phyloP scores from a whole-genome alignment of 2,797 vertebrate genomes.

The Chiloscyllium punctatum region DNA sequence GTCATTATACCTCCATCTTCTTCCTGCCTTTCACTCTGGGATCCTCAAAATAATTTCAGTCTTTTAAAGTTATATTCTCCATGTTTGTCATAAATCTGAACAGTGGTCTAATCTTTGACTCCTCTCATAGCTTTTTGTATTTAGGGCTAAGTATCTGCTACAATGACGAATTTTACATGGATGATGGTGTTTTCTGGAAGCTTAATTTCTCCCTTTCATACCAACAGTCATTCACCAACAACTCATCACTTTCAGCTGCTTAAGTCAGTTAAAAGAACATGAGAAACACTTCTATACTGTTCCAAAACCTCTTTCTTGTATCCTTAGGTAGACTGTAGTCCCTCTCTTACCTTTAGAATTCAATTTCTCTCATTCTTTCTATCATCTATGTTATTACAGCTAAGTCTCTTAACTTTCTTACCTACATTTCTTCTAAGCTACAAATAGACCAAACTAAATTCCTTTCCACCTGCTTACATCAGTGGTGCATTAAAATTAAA shows the following conservation, averaged over 20 bases:
- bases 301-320: background rate
- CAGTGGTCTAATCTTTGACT: background rate
- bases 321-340: background rate
- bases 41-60: conserved; percentile 5
- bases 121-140: background rate
- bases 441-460: background rate
- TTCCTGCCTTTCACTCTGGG: background rate
- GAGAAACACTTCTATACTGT: background rate
- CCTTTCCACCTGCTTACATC: background rate
- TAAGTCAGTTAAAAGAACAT: background rate
- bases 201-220: background rate
- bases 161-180: background rate
- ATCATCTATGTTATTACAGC: background rate
- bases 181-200: background rate
- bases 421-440: background rate
- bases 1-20: background rate
- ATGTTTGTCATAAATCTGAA: background rate
- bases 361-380: background rate
- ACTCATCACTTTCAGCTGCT: background rate
- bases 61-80: background rate
- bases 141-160: background rate
- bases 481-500: background rate
- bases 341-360: background rate
- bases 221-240: background rate
- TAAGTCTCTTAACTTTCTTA: background rate